Base-by-base conservation (phyloP, 2,113 vertebrate genomes). In the Apaloderma vittatum region DNA sequence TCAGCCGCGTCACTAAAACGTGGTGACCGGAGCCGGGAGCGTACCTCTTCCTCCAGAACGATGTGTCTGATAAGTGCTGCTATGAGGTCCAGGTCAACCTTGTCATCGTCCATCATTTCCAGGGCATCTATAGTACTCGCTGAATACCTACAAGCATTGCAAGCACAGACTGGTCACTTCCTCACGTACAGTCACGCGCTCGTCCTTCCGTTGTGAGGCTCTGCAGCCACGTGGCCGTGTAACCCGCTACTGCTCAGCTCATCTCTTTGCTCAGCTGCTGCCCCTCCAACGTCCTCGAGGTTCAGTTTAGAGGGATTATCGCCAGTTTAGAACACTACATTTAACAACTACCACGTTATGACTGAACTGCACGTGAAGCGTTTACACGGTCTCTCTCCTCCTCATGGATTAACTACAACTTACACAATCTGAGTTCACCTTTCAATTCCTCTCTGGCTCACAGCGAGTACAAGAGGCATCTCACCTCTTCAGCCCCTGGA, bases 81-180 rank as follows among this genome's bases (percentile, higher is more conserved):
- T 70, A 99, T 98, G 61, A 99, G 98, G 62, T 99, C 98, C 88
- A 99, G 98, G 97, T 99, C 99, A 51, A 99, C 99, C 96, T 99
- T 99, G 19, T 99, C 99, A 96, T 99, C 99, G 92, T 99, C 99
- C 94, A 99, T 98, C 97, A 98, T 98, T 95, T 99, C 98, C 84
- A 99, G 66, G 52, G 98, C 97, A 73, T 98, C 94, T 29, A 99
- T 96, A 12, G 99, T 99, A 93, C 94, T 96, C 73, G 98, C 97
- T 45, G 99, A 99, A 93, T 99, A 99, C 95, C 99, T 99, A 94
- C 24, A 90, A 57, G 94, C 72, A 82, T 15, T 2, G 45, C 36
- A 46, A 58, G 62, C 51, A 72, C 29, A 46, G 8, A 16, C 9
- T 20, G n/a, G 32, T 57, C 9, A 67, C 52, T 36, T 7, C 11